A percentile compares a stretch with the other conserved stretches of the same genome.
phyloP scores from a whole-genome alignment of 2,888 invertebrate species.

The Heteromyza rotundicornis region DNA sequence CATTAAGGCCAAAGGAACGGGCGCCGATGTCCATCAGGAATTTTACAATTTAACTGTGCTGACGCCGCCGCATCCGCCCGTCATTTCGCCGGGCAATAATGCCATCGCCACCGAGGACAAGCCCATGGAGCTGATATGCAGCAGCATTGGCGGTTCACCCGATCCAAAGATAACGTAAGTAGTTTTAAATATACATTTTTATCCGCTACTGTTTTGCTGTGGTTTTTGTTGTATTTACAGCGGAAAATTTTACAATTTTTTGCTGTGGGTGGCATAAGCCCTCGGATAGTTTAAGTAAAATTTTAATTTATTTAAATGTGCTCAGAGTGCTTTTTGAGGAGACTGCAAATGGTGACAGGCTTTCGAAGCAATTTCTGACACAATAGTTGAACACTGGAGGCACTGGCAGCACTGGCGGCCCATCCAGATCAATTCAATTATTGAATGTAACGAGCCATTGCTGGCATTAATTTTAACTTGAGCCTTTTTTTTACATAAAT shows the following conservation, averaged over 20 bases:
- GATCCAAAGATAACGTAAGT: constrained; percentile 81
- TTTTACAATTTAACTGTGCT: constrained; percentile 84
- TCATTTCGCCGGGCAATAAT: constrained; percentile 76
- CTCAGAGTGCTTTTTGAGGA: not conserved
- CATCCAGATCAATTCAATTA: too few species aligned
- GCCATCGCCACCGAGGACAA: constrained; percentile 84
- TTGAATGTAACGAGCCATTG: too few species aligned
- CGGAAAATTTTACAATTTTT: not conserved
- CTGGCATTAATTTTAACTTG: too few species aligned
- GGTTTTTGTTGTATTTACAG: not conserved
- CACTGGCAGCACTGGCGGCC: too few species aligned
- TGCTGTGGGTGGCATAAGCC: not conserved
- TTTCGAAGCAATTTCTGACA: too few species aligned
- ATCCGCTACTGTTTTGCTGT: not conserved
- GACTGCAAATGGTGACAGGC: too few species aligned
- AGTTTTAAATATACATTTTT: not conserved
- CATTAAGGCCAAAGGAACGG: constrained; percentile 82
- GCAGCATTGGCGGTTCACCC: constrained; percentile 87
- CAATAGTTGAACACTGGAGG: too few species aligned
- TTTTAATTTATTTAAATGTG: not conserved
- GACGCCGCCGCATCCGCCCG: constrained; percentile 81
- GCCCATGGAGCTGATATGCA: constrained; percentile 77
- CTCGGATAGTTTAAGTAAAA: not conserved
- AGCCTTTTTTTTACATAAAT: too few species aligned
- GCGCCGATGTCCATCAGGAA: constrained; percentile 83